Evolutionary conservation across 2,113 vertebrate genomes (phyloP).

Genomic region (Catharus fuscescens): DNA sequence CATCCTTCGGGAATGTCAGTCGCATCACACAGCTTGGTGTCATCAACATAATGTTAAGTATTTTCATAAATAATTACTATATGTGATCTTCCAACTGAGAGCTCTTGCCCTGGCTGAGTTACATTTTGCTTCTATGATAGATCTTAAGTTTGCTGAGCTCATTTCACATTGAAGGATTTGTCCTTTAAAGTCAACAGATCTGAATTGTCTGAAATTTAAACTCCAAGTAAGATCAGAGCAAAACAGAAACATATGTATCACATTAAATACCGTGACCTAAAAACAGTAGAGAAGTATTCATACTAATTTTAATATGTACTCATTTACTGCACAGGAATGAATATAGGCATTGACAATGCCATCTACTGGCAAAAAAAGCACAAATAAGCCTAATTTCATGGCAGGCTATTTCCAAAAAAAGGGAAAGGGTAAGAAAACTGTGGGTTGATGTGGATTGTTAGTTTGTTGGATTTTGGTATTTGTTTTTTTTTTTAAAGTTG

Average conservation of each 20-base stretch:
- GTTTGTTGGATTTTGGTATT: neutral
- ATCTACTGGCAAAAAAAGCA: neutral
- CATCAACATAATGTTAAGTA: too few species aligned
- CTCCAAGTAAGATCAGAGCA: neutral
- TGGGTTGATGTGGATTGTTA: neutral
- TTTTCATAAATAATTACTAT: too few species aligned
- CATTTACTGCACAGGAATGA: neutral
- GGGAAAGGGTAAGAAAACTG: neutral
- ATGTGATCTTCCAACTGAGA: neutral
- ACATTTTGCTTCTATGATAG: neutral
- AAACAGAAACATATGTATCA: neutral
- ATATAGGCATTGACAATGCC: neutral
- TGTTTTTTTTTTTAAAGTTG: neutral
- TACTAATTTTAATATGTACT: neutral
- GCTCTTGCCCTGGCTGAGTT: too few species aligned
- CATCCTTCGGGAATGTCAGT: too few species aligned
- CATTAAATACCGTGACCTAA: neutral
- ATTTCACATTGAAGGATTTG: neutral
- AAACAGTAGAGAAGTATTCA: neutral
- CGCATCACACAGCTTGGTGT: too few species aligned
- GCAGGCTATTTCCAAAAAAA: neutral
- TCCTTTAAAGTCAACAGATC: neutral
- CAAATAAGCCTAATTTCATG: neutral
- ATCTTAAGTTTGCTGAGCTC: neutral
- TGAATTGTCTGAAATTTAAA: neutral